Evolutionary conservation across 2,797 vertebrate species (phyloP), one percentile per base, ranked within the genome.

Genomic region (Salmo trutta): DNA sequence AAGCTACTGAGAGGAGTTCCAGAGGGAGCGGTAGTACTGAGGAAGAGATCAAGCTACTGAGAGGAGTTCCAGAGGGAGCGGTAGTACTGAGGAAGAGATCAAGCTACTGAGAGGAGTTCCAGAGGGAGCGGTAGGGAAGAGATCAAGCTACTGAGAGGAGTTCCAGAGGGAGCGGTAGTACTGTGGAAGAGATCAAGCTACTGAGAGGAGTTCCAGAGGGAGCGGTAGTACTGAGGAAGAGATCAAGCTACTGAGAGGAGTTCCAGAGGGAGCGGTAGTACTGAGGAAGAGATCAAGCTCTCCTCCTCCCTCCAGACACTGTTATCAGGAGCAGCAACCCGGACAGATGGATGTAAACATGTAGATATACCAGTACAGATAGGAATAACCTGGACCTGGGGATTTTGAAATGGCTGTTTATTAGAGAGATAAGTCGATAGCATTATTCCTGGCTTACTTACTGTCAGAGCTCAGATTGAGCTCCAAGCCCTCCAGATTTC

Each of bases 301-400:
- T 66, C 5, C 10, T 64, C 70, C 85, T 77, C 80, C 71, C 82
- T 71, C 73, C 75, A 84, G 82, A 82, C 86, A 82, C 72, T 75
- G 82, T 77, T 85, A 47, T 69, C 62, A 67, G 68, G 47, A 33
- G 19, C 68, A 70, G 36, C 8, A 12, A 10, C 68, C 77, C 29
- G 79, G 81, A 81, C 70, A 79, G 75, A 85, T 74, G 66, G 31
- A 0, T 16, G 10, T 19, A 21, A 41, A 33, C 67, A 7, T 8
- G 19, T 19, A 19, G 36, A 33, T 36, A 4, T 19, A n/a, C 17
- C 31, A 24, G 62, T 24, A 65, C 67, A 41, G 67, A 31, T 17
- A 3, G 27, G 2, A 31, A n/a, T 17, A 54, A 24, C 27, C 21
- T 24, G 27, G 10, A 21, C 14, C 51, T 51, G 5, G 14, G 71